Evolutionary conservation across 2,113 vertebrate genomes (phyloP).

Genomic region (Vombatus ursinus): DNA sequence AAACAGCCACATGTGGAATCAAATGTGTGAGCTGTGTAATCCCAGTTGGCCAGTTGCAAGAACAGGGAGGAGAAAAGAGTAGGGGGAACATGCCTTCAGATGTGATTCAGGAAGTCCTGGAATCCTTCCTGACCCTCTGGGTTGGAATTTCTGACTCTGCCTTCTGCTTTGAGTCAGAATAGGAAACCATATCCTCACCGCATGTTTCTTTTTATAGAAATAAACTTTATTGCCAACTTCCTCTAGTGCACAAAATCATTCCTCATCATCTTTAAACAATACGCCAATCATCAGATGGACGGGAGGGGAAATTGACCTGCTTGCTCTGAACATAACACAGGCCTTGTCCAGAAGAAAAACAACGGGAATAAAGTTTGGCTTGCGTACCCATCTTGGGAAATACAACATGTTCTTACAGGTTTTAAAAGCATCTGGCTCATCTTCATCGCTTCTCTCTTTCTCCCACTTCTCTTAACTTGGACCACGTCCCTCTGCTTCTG

Average conservation of each 20-base stretch:
- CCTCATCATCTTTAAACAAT: slow-evolving; percentile 73
- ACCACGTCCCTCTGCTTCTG: slow-evolving; percentile 34
- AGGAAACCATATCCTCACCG: slow-evolving; percentile 84
- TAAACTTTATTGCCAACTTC: slow-evolving; percentile 84
- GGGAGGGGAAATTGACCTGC: slow-evolving; percentile 34
- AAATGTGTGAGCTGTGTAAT: slow-evolving; percentile 70
- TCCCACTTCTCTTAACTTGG: slow-evolving; percentile 77
- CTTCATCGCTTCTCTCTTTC: slow-evolving; percentile 71
- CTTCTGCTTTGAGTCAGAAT: slow-evolving; percentile 83
- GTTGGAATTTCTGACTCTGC: slow-evolving; percentile 85
- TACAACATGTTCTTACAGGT: slow-evolving; percentile 66
- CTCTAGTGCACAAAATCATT: slow-evolving; percentile 77
- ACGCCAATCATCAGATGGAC: slow-evolving; percentile 61
- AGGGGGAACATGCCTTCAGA: slow-evolving; percentile 64
- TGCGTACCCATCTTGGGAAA: slow-evolving; percentile 55
- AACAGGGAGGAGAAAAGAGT: slow-evolving; percentile 72
- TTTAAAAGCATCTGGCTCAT: slow-evolving; percentile 76
- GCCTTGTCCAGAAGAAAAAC: slow-evolving; percentile 63
- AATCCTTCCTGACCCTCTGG: slow-evolving; percentile 83
- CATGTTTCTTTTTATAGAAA: slow-evolving; percentile 87
- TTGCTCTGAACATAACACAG: slow-evolving; percentile 49
- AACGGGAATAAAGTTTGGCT: slow-evolving; percentile 36
- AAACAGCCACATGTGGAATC: slow-evolving; percentile 57
- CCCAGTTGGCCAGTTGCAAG: slow-evolving; percentile 68
- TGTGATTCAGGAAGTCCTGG: slow-evolving; percentile 82